Base-by-base conservation (phyloP, 92 coral and sea anemone species). In the Pocillopora meandrina region DNA sequence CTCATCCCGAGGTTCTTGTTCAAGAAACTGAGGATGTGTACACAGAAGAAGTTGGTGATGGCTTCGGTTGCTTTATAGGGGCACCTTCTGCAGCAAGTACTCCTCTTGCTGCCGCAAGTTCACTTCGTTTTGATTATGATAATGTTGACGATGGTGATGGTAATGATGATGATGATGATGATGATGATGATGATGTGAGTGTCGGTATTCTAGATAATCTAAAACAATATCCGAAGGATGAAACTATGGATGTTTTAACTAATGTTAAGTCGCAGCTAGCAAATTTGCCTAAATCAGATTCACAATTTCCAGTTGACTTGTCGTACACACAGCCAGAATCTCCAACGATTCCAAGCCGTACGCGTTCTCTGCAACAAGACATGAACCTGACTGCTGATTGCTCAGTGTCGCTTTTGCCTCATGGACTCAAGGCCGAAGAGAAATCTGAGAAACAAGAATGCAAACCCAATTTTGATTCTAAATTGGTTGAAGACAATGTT, bases 1-100 rank as follows among this genome's bases (percentile, higher is more conserved):
- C n/a, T 21, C 82, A 36, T 12, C 84, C 66, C 2, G 76, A 67
- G 55, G 58, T 80, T 26, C 55, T 74, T 5, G 74, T 83, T 19
- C 86, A 69, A 62, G 86, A 83, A 33, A 83, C 80, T 10, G 86
- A 83, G 15, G 80, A 83, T 55, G 63, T 47, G 10, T 74, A 47
- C 52, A 18, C 80, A 23, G 80, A 83, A 26, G 86, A 73, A 49
- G 72, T 57, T 64, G 64, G 71, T 20, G 83, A 65, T 21, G 89
- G 90, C 18, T 81, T 82, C 9, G 82, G 76, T 58, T 78, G 78
- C 66, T 71, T 85, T 36, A 68, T 91, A 60, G 95, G 97, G 52
- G 91, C 90, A 4, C 98, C 98, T 0, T 93, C 95, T 33, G 88
- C 88, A 2, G 56, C 88, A 76, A 87, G 68, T 70, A 79, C 89